These are phyloP conservation scores for Podarcis muralis DNA, from an alignment of 2,113 vertebrate species.

Conservation along the genomic window DNA sequence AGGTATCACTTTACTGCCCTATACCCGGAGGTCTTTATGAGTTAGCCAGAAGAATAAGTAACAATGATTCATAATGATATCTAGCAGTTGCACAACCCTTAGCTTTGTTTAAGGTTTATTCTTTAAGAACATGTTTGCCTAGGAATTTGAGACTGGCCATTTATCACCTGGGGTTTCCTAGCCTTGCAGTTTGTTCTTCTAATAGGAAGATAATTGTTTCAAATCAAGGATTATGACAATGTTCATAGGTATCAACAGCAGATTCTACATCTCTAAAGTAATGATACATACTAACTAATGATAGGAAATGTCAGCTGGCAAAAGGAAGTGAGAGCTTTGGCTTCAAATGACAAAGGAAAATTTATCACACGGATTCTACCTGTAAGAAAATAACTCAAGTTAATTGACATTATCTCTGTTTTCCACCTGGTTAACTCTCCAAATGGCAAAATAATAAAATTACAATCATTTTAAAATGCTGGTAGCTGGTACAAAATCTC, in stretches of 20 bases:
- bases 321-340: neutral
- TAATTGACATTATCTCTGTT: conserved; percentile 9
- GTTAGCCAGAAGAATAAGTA: no score
- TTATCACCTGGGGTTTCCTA: conserved; percentile 52
- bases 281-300: conserved; percentile 20
- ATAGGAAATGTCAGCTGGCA: neutral
- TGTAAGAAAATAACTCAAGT: conserved; percentile 32
- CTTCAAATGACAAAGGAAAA: conserved; percentile 39
- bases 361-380: conserved; percentile 10
- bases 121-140: neutral
- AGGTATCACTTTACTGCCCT: no score
- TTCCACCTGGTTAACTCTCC: conserved; percentile 6
- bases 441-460: conserved; percentile 23
- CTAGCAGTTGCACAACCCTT: no score
- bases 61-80: no score
- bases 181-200: conserved; percentile 34
- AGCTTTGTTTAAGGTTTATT: neutral
- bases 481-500: neutral
- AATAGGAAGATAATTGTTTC: conserved; percentile 45
- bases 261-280: neutral
- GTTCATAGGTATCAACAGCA: neutral
- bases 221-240: conserved; percentile 38
- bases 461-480: conserved; percentile 27
- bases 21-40: no score
- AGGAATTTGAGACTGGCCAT: conserved; percentile 31